phyloP scores from a whole-genome alignment of 2,888 invertebrate species.

The Byasa hedistus region DNA sequence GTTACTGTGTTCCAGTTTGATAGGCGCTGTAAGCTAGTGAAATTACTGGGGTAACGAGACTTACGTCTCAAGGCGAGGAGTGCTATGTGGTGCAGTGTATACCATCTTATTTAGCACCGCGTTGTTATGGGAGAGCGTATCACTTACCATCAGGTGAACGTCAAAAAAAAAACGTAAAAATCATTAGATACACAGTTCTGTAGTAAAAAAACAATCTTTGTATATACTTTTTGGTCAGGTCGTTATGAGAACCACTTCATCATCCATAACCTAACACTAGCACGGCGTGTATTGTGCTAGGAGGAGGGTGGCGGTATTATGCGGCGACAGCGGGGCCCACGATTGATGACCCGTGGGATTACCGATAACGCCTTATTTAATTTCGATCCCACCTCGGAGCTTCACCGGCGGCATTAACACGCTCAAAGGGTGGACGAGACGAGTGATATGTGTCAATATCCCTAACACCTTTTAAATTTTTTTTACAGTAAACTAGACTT shows the following conservation, averaged over 20 bases:
- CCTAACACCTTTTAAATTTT: neutral
- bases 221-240: neutral
- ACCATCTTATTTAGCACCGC: too few relatives aligned
- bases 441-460: slow-evolving; percentile 31
- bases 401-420: slow-evolving; percentile 32
- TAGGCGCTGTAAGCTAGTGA: too few relatives aligned
- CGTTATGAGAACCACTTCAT: slow-evolving; percentile 30
- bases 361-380: slow-evolving; percentile 64
- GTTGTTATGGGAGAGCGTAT: too few relatives aligned
- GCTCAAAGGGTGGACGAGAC: slow-evolving; percentile 44
- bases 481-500: too few relatives aligned
- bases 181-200: too few relatives aligned
- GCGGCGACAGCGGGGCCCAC: slow-evolving; percentile 38
- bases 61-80: too few relatives aligned
- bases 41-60: too few relatives aligned
- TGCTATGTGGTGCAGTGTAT: too few relatives aligned
- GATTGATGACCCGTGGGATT: slow-evolving; percentile 63
- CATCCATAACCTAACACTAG: slow-evolving; percentile 37
- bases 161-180: too few relatives aligned
- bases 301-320: slow-evolving; percentile 57
- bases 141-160: too few relatives aligned
- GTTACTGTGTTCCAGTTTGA: too few relatives aligned
- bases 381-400: slow-evolving; percentile 43
- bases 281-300: slow-evolving; percentile 36
- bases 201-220: too few relatives aligned